These are phyloP conservation scores for Thalassoma bifasciatum DNA, from an alignment of 2,113 vertebrate genomes.

Conservation along the genomic window DNA sequence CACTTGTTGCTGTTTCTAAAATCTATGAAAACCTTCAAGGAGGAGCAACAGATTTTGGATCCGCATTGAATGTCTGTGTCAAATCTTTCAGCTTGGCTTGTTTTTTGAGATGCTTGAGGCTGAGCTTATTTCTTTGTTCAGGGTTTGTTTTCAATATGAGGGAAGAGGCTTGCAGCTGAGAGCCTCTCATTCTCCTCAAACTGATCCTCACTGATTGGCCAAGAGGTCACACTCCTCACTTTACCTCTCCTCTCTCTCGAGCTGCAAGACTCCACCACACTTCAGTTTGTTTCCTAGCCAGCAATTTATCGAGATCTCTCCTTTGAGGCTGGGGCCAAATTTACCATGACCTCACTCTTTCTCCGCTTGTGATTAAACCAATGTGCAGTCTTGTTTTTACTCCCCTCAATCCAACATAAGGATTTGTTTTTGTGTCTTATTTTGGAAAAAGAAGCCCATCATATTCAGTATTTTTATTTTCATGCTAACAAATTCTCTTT, in stretches of 20 bases:
- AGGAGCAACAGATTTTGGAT: constrained; percentile 9
- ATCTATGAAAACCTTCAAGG: constrained; percentile 22
- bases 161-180: constrained; percentile 3
- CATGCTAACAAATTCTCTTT: background rate
- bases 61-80: constrained; percentile 6
- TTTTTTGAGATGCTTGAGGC: constrained; percentile 21
- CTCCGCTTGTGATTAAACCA: background rate
- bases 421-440: constrained; percentile 14
- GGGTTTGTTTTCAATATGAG: constrained; percentile 26
- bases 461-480: constrained; percentile 20
- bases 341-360: constrained; percentile 2
- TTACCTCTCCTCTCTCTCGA: background rate
- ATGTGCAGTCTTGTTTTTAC: constrained; percentile 12
- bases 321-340: constrained; percentile 4
- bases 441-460: constrained; percentile 15
- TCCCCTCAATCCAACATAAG: constrained; percentile 3
- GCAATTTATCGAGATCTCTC: constrained; percentile 32
- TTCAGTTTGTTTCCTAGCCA: constrained; percentile 13
- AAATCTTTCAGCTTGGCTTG: constrained; percentile 1
- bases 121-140: constrained; percentile 4
- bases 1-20: constrained; percentile 1
- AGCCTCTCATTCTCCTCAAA: constrained; percentile 24
- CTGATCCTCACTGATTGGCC: constrained; percentile 55
- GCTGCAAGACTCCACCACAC: constrained; percentile 10
- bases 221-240: constrained; percentile 42